Base-by-base conservation (phyloP, 2,888 invertebrate species). In the Drosophila anomalata region DNA sequence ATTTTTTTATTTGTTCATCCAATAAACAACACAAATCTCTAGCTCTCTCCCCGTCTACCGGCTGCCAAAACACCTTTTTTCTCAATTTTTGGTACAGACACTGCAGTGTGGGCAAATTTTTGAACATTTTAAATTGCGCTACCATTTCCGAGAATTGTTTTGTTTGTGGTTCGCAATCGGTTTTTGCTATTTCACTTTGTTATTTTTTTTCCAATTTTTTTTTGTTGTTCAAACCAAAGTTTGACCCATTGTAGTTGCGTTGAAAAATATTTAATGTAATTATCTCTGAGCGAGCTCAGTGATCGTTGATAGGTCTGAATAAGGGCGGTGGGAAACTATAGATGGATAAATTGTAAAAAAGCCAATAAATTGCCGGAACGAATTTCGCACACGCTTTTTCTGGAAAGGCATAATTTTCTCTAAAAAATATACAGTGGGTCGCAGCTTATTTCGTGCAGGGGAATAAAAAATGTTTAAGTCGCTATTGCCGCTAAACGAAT, bases 61-160 rank as follows among this genome's bases (percentile, higher is more conserved):
- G 26, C 47, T 63, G 14, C 41, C 36, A 48, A 33, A 26, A 47
- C 24, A 29, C 17, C n/a, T n/a, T n/a, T 51, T 26, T 47, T 47
- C 14, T 31, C 26, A 22, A 31, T 52, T 31, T 50, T 63, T 39
- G 26, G 41, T 59, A 48, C 53, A 41, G 54, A 24, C 46, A 60
- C 47, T 31, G 41, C 62, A 41, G 52, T 69, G 72, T 54, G 61
- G 72, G 59, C 39, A 41, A 70, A 59, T 42, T 53, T 68, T 7
- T 68, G 36, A 67, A 50, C 57, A 70, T 59, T 67, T 69, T 24
- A 68, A 68, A 70, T 59, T 70, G 68, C 52, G 70, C 70, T 52
- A 59, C 71, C 73, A 71, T 73, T 71, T 72, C 71, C 71, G 56
- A 73, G 71, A 72, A 72, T 58, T 72, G 73, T 58, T 72, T 72